A percentile compares a stretch with the other conserved stretches of the same genome.
Conservation (phyloP, 1,140 invertebrate genomes). For the Microplitis demolitor region DNA sequence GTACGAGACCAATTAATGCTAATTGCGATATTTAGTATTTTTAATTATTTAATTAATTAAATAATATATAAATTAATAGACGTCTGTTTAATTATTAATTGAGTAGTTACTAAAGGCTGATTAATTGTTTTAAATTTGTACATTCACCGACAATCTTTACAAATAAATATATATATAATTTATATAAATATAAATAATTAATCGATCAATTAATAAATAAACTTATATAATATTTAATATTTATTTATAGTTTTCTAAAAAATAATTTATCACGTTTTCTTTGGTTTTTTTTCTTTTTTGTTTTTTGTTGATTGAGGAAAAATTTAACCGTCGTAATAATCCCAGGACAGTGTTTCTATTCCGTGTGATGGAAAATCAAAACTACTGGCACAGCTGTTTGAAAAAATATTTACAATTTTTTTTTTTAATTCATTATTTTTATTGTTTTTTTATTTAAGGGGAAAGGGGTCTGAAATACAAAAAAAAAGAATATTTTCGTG, state of each 20-base stretch:
- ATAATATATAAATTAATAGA: background rate
- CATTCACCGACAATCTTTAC: slow-evolving; percentile 23
- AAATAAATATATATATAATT: slow-evolving; percentile 33
- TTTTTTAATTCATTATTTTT: background rate
- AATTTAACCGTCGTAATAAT: background rate
- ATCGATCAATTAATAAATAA: background rate
- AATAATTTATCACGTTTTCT: background rate
- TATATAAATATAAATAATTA: slow-evolving; percentile 27
- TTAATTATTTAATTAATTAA: background rate
- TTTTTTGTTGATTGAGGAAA: too few species aligned
- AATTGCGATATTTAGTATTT: background rate
- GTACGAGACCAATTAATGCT: background rate
- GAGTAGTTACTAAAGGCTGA: slow-evolving; percentile 10
- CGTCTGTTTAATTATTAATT: background rate
- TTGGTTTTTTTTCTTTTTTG: too few species aligned
- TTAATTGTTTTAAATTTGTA: slow-evolving; percentile 30
- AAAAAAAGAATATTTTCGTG: too few species aligned
- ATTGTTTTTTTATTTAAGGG: background rate
- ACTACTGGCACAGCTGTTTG: slow-evolving; percentile 13
- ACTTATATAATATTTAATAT: background rate
- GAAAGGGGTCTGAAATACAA: background rate
- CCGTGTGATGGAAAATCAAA: slow-evolving; percentile 4
- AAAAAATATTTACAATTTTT: background rate
- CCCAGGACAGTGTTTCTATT: slow-evolving; percentile 15
- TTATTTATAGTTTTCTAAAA: background rate